Percentiles rank a stretch among this genome's conserved stretches.
These are phyloP conservation scores for Siniperca obscura DNA, from an alignment of 2,797 vertebrate genomes.

Conservation along the genomic window DNA sequence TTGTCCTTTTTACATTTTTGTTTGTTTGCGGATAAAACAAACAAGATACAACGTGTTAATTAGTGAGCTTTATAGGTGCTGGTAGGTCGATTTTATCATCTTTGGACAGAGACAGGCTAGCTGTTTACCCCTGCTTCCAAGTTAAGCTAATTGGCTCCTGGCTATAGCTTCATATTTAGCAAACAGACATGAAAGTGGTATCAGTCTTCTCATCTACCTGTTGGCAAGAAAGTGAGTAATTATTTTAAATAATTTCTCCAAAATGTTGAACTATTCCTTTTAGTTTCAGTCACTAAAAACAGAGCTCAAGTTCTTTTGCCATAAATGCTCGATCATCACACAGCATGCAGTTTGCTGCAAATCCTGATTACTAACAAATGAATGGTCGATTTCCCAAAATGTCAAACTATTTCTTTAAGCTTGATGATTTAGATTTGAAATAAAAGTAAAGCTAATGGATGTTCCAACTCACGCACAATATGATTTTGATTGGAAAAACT, in stretches of 20 bases:
- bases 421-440: neutral
- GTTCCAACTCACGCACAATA: constrained; percentile 1
- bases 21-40: neutral
- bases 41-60: neutral
- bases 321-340: too few species aligned
- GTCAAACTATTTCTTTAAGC: neutral
- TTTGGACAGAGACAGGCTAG: neutral
- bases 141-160: neutral
- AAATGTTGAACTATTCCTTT: constrained; percentile 11
- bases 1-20: too few species aligned
- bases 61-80: neutral
- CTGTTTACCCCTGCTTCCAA: neutral
- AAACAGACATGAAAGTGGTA: neutral
- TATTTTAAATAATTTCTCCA: neutral
- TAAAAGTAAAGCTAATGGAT: neutral
- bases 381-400: neutral
- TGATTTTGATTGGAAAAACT: neutral
- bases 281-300: neutral
- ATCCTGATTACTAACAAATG: too few species aligned
- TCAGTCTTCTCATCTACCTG: neutral
- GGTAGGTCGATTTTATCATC: neutral
- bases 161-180: neutral
- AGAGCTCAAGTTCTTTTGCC: too few species aligned
- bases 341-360: too few species aligned
- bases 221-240: neutral